Percentiles rank a stretch among this genome's conserved stretches.
Conservation (phyloP, 2,888 invertebrate species). For the Ennomos erosarius region DNA sequence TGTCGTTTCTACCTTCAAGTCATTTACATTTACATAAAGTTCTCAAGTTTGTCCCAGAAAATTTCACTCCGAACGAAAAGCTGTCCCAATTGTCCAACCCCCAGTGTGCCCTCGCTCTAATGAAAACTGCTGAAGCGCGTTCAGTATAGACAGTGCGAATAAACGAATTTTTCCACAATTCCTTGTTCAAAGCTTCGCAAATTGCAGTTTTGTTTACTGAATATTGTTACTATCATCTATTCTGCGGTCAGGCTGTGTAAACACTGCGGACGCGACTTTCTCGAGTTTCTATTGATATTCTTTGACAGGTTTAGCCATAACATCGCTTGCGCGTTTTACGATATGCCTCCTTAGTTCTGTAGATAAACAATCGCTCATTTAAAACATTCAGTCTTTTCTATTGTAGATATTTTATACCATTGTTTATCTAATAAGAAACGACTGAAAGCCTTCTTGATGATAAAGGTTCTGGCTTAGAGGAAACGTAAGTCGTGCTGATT, state of each 20-base stretch:
- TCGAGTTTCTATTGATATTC: constrained; percentile 30
- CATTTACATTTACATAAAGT: too few species aligned
- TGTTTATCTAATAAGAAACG: too few species aligned
- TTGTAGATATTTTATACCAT: too few species aligned
- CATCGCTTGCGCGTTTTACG: constrained; percentile 2
- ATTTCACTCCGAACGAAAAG: background rate
- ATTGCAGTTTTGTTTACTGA: constrained; percentile 21
- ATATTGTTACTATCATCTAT: constrained; percentile 3
- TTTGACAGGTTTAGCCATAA: constrained; percentile 20
- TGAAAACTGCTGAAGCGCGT: constrained; percentile 34
- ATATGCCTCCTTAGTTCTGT: too few species aligned
- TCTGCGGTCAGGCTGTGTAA: constrained; percentile 9
- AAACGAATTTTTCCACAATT: constrained; percentile 20
- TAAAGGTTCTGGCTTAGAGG: too few species aligned
- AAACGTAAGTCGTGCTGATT: too few species aligned
- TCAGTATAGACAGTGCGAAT: constrained; percentile 29
- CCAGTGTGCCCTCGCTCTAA: constrained; percentile 12
- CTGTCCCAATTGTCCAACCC: constrained; percentile 1
- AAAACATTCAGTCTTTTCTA: too few species aligned
- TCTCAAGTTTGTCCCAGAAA: constrained; percentile 6
- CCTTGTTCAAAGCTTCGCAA: constrained; percentile 22
- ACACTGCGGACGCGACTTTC: constrained; percentile 25
- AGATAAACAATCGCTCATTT: too few species aligned
- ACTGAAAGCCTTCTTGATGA: too few species aligned
- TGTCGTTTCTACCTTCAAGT: too few species aligned